Evolutionary conservation across 1,140 invertebrate species (phyloP).

Genomic region (Neocloeon triangulifer): DNA sequence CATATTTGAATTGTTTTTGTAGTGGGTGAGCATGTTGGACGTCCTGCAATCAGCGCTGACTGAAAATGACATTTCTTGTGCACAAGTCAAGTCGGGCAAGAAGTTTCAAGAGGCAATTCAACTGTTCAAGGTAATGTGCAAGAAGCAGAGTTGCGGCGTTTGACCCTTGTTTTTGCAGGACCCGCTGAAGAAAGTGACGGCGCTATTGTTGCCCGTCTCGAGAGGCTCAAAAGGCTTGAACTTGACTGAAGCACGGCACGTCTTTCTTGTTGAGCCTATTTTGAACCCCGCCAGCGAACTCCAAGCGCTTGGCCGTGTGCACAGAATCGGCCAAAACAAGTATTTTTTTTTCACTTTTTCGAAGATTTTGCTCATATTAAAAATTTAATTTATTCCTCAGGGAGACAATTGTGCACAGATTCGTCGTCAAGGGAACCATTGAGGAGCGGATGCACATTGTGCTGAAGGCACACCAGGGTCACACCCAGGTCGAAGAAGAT

Average conservation of each 20-base stretch:
- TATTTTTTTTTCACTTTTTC: slow-evolving; percentile 11
- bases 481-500: slow-evolving; percentile 10
- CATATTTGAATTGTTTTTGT: slow-evolving; percentile 8
- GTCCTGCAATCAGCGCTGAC: slow-evolving; percentile 31
- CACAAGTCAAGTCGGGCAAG: slow-evolving; percentile 14
- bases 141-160: too few species aligned
- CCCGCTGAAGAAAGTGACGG: slow-evolving; percentile 24
- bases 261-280: slow-evolving; percentile 52
- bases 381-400: slow-evolving; percentile 13
- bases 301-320: slow-evolving; percentile 55
- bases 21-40: slow-evolving; percentile 38
- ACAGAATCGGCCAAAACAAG: slow-evolving; percentile 59
- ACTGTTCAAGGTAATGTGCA: slow-evolving; percentile 28
- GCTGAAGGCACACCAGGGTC: slow-evolving; percentile 7
- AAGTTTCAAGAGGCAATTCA: slow-evolving; percentile 24
- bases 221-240: slow-evolving; percentile 56
- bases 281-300: slow-evolving; percentile 47
- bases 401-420: slow-evolving; percentile 37
- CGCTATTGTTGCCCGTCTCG: slow-evolving; percentile 39
- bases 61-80: slow-evolving; percentile 30
- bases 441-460: slow-evolving; percentile 38
- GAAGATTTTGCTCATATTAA: too few species aligned
- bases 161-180: slow-evolving; percentile 16
- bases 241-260: slow-evolving; percentile 55
- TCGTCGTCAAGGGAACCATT: slow-evolving; percentile 40